Conservation (phyloP, 2,797 vertebrate species). For the Knipowitschia caucasica region DNA sequence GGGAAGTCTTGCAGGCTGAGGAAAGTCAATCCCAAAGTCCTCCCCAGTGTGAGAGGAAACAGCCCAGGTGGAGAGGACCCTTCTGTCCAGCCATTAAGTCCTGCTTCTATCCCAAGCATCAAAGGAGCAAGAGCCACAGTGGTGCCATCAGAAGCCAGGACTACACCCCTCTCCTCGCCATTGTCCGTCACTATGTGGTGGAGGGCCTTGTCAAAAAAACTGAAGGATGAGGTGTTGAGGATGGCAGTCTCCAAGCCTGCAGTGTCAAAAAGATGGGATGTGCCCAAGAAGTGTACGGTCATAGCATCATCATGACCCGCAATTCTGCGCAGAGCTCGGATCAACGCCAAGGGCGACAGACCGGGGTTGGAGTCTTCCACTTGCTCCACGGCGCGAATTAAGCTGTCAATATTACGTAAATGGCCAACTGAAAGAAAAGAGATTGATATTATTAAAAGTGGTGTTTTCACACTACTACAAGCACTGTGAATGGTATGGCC, state of each 20-base stretch:
- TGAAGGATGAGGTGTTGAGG: conserved; percentile 52
- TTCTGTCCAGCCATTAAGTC: conserved; percentile 57
- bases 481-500: not conserved
- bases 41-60: conserved; percentile 72
- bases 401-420: conserved; percentile 68
- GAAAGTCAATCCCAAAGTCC: conserved; percentile 74
- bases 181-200: conserved; percentile 48
- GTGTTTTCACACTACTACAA: no score
- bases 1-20: conserved; percentile 54
- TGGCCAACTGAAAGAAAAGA: conserved; percentile 49
- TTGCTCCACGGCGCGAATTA: conserved; percentile 66
- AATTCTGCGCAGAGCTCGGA: conserved; percentile 49
- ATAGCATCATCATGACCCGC: conserved; percentile 49
- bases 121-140: conserved; percentile 79
- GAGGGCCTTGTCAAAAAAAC: conserved; percentile 64
- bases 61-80: conserved; percentile 32
- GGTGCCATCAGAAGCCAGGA: conserved; percentile 82
- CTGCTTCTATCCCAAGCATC: conserved; percentile 75
- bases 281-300: conserved; percentile 62
- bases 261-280: conserved; percentile 14
- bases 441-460: no score
- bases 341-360: conserved; percentile 33
- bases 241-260: conserved; percentile 46
- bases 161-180: conserved; percentile 76
- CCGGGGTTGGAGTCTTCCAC: conserved; percentile 58